Base-by-base conservation (phyloP, 2,113 vertebrate species). In the Larimichthys crocea region DNA sequence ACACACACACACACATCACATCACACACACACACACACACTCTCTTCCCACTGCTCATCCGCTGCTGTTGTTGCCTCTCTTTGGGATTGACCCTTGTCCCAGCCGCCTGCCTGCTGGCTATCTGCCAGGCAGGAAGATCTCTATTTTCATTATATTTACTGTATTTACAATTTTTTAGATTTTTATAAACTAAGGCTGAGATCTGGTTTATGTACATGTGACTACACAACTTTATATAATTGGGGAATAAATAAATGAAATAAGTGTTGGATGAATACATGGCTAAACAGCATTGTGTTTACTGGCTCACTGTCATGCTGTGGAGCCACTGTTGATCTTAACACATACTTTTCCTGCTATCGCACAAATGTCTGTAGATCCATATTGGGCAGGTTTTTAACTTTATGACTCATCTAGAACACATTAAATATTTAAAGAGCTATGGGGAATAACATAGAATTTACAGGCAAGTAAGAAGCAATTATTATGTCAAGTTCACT, bases 81-180 rank as follows among this genome's bases (percentile, higher is more conserved):
- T 48, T 67, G 16, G 29, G 35, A 17, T 20, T 81, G 76, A 89
- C 67, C 80, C 52, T 87, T 80, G 80, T 70, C 68, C 81, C 53
- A 40, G 64, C 35, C 10, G 24, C 11, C 65, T 26, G 44, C 40
- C 71, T 80, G 50, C 44, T 78, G 66, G 55, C 29, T 71, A 53
- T 17, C 22, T 52, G 65, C 59, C 68, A 17, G 0, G 7, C 26
- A 22, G 6, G n/a, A 49, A 59, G 49, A 76, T 19, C 22, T 79
- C 7, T 53, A n/a, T 29, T 64, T 76, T 74, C 0, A 59, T 75
- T 5, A 10, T 61, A 14, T 44, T 68, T n/a, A 46, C 8, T n/a
- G 10, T 7, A 53, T 26, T 55, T 26, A 26, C 17, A 1, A 0
- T 6, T 31, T 49, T 74, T 68, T 63, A 10, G 63, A 15, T 22